phyloP scores from a whole-genome alignment of 2,113 vertebrate genomes.

The Clupea harengus region DNA sequence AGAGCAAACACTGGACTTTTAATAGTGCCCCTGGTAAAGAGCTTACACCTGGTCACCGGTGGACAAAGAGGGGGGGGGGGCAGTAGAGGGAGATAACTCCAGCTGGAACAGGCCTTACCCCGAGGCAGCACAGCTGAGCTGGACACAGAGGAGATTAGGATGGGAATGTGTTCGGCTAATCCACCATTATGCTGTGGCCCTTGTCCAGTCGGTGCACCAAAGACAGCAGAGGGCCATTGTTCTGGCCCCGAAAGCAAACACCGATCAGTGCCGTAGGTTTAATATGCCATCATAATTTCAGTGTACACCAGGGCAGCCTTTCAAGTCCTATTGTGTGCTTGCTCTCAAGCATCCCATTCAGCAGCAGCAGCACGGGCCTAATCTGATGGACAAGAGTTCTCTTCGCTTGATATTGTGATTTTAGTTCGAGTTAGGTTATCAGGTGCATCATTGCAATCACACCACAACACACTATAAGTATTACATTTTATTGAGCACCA shows the following conservation, averaged over 20 bases:
- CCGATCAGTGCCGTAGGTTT: constrained; percentile 12
- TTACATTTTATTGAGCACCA: neutral
- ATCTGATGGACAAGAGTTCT: neutral
- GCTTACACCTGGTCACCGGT: constrained; percentile 23
- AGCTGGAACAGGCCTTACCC: constrained; percentile 46
- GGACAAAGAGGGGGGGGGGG: neutral
- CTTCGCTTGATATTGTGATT: no score
- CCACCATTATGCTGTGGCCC: constrained; percentile 52
- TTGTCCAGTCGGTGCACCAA: constrained; percentile 50
- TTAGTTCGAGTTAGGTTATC: no score
- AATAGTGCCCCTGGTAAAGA: constrained; percentile 35
- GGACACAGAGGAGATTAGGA: constrained; percentile 61
- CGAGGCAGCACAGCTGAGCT: constrained; percentile 58
- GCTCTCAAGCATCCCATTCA: neutral
- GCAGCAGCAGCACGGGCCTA: neutral
- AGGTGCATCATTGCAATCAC: no score
- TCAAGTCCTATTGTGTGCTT: neutral
- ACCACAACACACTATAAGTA: no score
- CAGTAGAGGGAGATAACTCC: constrained; percentile 12
- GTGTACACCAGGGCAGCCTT: neutral
- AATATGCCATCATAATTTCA: neutral
- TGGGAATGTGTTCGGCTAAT: constrained; percentile 67
- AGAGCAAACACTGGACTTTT: constrained; percentile 28
- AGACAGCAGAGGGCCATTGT: constrained; percentile 62
- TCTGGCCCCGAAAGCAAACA: constrained; percentile 48